Base-by-base conservation (phyloP, 2,797 vertebrate species). In the Mus caroli region DNA sequence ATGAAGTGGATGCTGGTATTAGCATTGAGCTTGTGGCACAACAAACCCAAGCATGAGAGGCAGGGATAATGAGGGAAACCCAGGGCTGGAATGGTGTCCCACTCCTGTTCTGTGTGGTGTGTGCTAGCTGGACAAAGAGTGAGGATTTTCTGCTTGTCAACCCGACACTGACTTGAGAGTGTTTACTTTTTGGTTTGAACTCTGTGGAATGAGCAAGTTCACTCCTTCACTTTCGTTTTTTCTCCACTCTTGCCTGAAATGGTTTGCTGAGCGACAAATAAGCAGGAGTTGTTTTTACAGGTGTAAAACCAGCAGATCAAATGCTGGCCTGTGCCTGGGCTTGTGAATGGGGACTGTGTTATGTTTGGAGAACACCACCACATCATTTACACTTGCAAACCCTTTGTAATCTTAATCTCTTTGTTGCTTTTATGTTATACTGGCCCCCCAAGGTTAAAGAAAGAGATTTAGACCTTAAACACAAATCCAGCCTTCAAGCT, bases 401-500 rank as follows among this genome's bases (percentile, higher is more conserved):
- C 97, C 98, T 98, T 99, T 99, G 99, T 99, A 99, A 99, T 98
- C 99, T 99, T 99, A 99, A 99, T 99, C 99, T 99, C 98, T 98
- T 99, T 99, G 99, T 99, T 98, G 99, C 98, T 99, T 99, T 98
- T 98, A 98, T 98, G 98, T 98, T 98, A 98, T 98, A 98, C 98
- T 98, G 98, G 97, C 98, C 98, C 98, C 98, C 98, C 99, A 98
- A 98, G 98, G 98, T 98, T 99, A 99, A 98, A 99, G 98, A 98
- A 99, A 99, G 99, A 99, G 99, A 99, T 99, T 99, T 98, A 99
- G 99, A 99, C 99, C 99, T 99, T 99, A 99, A 99, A 99, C 98
- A 98, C 99, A 99, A 99, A 99, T 99, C 99, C 99, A 99, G 98
- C 98, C 98, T 99, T 98, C 98, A 98, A 99, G 98, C 98, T 98